These are phyloP conservation scores for Dendroctonus valens DNA, from an alignment of 1,140 invertebrate genomes.

Conservation along the genomic window DNA sequence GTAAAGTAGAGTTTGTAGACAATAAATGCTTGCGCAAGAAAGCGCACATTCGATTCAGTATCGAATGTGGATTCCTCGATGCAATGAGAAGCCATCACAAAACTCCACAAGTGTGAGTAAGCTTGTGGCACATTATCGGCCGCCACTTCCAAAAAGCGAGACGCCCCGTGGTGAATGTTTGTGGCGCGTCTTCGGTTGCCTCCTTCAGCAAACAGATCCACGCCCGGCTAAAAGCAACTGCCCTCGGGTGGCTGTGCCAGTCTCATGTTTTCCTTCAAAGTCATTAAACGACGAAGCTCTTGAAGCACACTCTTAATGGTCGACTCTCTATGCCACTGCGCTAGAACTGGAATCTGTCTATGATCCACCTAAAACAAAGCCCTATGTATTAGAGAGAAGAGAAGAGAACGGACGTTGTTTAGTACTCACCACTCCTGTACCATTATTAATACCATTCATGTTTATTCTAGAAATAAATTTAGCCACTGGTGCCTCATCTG, in stretches of 20 bases:
- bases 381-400: too few relatives aligned
- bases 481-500: conserved; percentile 91
- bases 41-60: too few relatives aligned
- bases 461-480: conserved; percentile 98
- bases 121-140: too few relatives aligned
- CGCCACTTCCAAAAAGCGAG: too few relatives aligned
- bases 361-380: conserved; percentile 76
- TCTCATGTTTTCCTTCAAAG: conserved; percentile 96
- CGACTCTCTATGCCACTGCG: conserved; percentile 92
- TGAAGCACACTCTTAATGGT: conserved; percentile 95
- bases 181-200: too few relatives aligned
- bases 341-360: conserved; percentile 86
- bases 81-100: too few relatives aligned
- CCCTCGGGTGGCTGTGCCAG: conserved; percentile 94
- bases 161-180: too few relatives aligned
- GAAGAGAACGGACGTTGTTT: too few relatives aligned
- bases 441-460: conserved; percentile 95
- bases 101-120: too few relatives aligned
- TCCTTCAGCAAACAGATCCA: conserved; percentile 7
- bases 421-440: conserved; percentile 85
- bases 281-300: conserved; percentile 92
- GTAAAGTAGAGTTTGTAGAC: too few relatives aligned
- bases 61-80: too few relatives aligned
- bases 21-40: too few relatives aligned
- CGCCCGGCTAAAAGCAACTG: conserved; percentile 79